phyloP scores from a whole-genome alignment of 2,113 vertebrate genomes.

The Oxygymnocypris stewartii region DNA sequence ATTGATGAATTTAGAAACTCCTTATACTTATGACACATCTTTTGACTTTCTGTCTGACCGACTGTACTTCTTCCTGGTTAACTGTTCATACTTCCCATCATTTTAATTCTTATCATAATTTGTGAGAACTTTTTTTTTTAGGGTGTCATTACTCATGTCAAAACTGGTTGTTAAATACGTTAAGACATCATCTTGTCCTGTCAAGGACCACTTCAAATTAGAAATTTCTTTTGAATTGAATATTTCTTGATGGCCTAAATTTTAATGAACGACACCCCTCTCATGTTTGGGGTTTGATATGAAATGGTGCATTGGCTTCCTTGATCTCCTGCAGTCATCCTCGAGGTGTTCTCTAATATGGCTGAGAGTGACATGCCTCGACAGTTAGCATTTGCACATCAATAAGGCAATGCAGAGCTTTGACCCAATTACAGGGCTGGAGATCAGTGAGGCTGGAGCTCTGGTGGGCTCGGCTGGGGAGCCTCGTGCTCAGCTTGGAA shows the following conservation, averaged over 20 bases:
- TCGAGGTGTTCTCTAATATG: constrained; percentile 52
- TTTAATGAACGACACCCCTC: constrained; percentile 37
- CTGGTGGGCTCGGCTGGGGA: background rate
- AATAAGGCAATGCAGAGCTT: constrained; percentile 67
- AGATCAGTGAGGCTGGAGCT: constrained; percentile 50
- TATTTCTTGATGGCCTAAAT: constrained; percentile 34
- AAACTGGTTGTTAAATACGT: constrained; percentile 10
- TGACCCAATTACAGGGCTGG: constrained; percentile 72
- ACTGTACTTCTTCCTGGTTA: background rate
- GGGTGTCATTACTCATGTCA: constrained; percentile 15
- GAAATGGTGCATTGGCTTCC: constrained; percentile 37
- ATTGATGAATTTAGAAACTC: background rate
- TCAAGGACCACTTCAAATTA: constrained; percentile 26
- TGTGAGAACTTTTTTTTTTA: background rate
- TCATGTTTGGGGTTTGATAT: constrained; percentile 38
- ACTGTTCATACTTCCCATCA: constrained; percentile 18
- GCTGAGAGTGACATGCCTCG: constrained; percentile 47
- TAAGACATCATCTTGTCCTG: constrained; percentile 30
- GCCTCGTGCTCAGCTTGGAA: background rate
- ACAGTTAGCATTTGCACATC: constrained; percentile 71
- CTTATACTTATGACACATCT: background rate
- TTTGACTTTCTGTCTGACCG: constrained; percentile 2
- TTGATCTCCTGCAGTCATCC: constrained; percentile 50
- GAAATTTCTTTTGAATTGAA: constrained; percentile 34
- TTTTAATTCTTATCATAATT: constrained; percentile 27